Evolutionary conservation across 2,113 vertebrate genomes (phyloP).

Genomic region (Felis chaus): DNA sequence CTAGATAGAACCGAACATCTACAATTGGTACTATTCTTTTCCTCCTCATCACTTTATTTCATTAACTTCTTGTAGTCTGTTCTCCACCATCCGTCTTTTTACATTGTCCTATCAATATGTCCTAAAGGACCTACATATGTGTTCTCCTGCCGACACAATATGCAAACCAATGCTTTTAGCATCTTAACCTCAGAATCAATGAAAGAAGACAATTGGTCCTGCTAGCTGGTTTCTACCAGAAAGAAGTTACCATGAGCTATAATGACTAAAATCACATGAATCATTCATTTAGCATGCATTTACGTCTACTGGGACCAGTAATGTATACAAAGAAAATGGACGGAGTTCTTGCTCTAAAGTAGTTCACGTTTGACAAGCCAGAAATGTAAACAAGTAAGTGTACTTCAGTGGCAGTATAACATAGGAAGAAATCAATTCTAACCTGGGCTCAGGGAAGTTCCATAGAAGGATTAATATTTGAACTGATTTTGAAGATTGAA

Average conservation of each 20-base stretch:
- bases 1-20: neutral
- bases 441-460: neutral
- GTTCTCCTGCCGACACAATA: neutral
- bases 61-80: neutral
- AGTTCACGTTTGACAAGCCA: neutral
- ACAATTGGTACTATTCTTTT: neutral
- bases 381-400: neutral
- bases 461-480: conserved; percentile 8
- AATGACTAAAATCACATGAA: neutral
- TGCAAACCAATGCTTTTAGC: neutral
- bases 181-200: conserved; percentile 6
- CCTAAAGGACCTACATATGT: neutral
- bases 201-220: neutral
- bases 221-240: neutral
- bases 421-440: neutral
- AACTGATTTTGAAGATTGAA: conserved; percentile 14
- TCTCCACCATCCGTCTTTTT: neutral
- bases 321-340: neutral
- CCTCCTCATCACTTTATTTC: neutral
- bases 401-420: neutral
- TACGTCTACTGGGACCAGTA: neutral
- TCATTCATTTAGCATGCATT: neutral
- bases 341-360: neutral
- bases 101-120: neutral
- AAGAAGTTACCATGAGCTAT: neutral